These are phyloP conservation scores for Litoditis marina DNA, from an alignment of 2,888 invertebrate species.

Conservation along the genomic window DNA sequence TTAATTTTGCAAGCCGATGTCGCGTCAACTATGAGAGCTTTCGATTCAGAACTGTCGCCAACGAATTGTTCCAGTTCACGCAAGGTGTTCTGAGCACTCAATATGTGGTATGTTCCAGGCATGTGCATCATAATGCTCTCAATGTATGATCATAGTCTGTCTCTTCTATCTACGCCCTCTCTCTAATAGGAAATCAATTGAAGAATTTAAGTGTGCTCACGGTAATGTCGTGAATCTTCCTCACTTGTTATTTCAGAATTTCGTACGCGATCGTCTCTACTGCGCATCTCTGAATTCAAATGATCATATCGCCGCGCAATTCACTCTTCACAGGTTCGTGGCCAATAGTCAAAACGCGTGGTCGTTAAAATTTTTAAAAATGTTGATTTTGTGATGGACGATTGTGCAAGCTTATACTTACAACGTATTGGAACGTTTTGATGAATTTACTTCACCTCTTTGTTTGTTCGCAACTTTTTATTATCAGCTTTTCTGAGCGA, in stretches of 20 bases:
- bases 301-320: conserved; percentile 49
- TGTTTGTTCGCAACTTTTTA: no score
- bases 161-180: background rate
- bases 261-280: conserved; percentile 56
- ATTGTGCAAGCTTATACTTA: no score
- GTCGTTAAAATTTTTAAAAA: no score
- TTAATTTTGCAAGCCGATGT: conserved; percentile 18
- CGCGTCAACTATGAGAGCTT: conserved; percentile 27
- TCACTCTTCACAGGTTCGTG: conserved; percentile 40
- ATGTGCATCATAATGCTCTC: no score
- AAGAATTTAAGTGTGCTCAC: background rate
- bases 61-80: conserved; percentile 53
- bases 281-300: conserved; percentile 40
- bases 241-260: conserved; percentile 37
- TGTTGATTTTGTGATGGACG: no score
- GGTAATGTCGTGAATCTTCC: background rate
- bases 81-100: conserved; percentile 31
- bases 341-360: no score
- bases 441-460: no score
- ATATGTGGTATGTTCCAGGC: conserved; percentile 29
- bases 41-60: conserved; percentile 49
- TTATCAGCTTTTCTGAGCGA: no score
- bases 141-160: background rate
- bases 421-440: no score
- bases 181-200: background rate